Evolutionary conservation across 2,797 vertebrate species (phyloP).

Genomic region (Thamnophis elegans): DNA sequence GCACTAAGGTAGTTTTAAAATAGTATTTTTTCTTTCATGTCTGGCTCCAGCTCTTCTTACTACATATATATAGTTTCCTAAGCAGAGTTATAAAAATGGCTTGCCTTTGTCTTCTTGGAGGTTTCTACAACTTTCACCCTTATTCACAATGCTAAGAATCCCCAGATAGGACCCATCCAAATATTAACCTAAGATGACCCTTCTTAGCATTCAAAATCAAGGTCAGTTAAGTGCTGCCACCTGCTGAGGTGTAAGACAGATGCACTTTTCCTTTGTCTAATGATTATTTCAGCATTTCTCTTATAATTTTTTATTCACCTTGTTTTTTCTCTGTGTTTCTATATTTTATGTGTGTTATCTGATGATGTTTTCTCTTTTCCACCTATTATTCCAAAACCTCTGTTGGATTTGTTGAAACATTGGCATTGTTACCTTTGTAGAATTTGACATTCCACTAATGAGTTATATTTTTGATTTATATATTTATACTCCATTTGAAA

Average conservation of each 20-base stretch:
- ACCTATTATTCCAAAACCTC: not conserved
- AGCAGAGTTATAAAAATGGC: not conserved
- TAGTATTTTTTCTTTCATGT: not conserved
- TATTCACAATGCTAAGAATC: not conserved
- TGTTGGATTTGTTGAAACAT: not conserved
- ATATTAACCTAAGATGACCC: not conserved
- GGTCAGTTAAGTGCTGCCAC: not conserved
- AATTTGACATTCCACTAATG: not conserved
- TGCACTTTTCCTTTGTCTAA: not conserved
- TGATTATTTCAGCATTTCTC: not conserved
- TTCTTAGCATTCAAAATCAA: not conserved
- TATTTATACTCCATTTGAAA: conserved; percentile 22
- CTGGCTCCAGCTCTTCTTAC: not conserved
- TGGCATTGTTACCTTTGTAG: not conserved
- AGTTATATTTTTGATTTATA: not conserved
- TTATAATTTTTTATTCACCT: not conserved
- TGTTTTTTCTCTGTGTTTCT: not conserved
- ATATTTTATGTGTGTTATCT: not conserved
- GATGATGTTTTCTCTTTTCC: not conserved
- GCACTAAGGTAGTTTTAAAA: not conserved
- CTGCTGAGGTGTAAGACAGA: not conserved
- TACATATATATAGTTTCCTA: not conserved
- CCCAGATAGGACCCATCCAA: not conserved
- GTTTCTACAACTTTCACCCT: not conserved
- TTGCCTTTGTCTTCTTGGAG: not conserved